phyloP scores from a whole-genome alignment of 2,113 vertebrate species.

The Actenoides lindsayi region DNA sequence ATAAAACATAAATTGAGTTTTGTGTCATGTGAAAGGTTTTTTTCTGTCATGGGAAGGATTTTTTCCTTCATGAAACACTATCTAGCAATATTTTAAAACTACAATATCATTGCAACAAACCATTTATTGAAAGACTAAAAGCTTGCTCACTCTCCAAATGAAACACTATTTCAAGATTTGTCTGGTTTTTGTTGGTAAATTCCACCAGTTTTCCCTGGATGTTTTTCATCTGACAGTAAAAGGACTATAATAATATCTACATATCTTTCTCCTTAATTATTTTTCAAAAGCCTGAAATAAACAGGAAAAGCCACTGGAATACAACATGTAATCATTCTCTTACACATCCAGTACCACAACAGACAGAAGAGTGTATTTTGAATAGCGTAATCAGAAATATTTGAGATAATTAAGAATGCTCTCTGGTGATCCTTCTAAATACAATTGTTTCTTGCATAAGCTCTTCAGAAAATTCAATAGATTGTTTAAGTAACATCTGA shows the following conservation, averaged over 20 bases:
- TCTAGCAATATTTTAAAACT: neutral
- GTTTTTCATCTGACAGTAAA: neutral
- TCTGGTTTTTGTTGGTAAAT: neutral
- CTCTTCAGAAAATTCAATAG: neutral
- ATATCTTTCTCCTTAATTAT: neutral
- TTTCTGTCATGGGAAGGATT: neutral
- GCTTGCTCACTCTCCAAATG: neutral
- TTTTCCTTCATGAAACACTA: neutral
- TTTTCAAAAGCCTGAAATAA: neutral
- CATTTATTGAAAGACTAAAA: neutral
- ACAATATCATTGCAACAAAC: neutral
- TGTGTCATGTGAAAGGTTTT: neutral
- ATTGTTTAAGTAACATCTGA: neutral
- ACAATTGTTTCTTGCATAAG: neutral
- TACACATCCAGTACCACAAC: neutral
- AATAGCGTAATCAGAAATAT: slow-evolving; percentile 1
- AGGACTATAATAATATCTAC: neutral
- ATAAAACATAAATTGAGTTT: neutral
- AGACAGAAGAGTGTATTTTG: neutral
- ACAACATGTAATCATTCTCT: neutral
- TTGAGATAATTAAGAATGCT: slow-evolving; percentile 22
- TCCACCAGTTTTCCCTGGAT: neutral
- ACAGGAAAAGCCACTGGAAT: neutral
- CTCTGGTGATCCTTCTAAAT: neutral
- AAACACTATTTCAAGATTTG: neutral